A percentile compares a stretch with the other conserved stretches of the same genome.
Evolutionary conservation across 2,113 vertebrate species (phyloP).

Genomic region (Hassar affinis): DNA sequence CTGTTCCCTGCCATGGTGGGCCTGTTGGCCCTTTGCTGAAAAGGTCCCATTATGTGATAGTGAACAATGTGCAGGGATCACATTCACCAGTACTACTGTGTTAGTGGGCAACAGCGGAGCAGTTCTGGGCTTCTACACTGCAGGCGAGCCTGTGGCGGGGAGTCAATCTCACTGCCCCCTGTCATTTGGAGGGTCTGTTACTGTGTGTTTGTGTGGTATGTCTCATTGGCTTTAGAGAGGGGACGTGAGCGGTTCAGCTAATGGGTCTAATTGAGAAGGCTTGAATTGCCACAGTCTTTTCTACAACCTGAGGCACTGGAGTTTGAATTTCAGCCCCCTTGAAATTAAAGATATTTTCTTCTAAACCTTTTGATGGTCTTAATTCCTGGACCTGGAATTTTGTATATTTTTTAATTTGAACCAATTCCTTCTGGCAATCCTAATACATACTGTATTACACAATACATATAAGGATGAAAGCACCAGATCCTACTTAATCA

Average conservation of each 20-base stretch:
- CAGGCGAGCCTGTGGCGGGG: constrained; percentile 53
- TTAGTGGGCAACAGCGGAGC: constrained; percentile 61
- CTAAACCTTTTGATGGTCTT: not conserved
- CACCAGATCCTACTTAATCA: not conserved
- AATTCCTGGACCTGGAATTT: not conserved
- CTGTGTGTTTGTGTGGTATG: constrained; percentile 71
- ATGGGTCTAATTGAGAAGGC: constrained; percentile 70
- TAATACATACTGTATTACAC: not conserved
- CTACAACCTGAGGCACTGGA: constrained; percentile 55
- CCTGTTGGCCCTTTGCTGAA: constrained; percentile 65
- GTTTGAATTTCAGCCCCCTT: constrained; percentile 44
- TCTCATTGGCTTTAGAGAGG: constrained; percentile 65
- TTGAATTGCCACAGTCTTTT: constrained; percentile 66
- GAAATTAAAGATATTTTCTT: not conserved
- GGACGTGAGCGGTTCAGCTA: constrained; percentile 66
- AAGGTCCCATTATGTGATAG: constrained; percentile 73
- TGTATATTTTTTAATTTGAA: not conserved
- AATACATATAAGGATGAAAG: not conserved
- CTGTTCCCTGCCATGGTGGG: constrained; percentile 46
- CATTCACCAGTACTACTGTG: constrained; percentile 70
- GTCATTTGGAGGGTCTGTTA: constrained; percentile 69
- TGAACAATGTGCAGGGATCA: constrained; percentile 77
- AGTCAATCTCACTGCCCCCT: constrained; percentile 53
- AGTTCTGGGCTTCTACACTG: constrained; percentile 59
- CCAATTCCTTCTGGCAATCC: not conserved